Base-by-base conservation (phyloP, 2,113 vertebrate genomes). In the Corythornis vintsioides region DNA sequence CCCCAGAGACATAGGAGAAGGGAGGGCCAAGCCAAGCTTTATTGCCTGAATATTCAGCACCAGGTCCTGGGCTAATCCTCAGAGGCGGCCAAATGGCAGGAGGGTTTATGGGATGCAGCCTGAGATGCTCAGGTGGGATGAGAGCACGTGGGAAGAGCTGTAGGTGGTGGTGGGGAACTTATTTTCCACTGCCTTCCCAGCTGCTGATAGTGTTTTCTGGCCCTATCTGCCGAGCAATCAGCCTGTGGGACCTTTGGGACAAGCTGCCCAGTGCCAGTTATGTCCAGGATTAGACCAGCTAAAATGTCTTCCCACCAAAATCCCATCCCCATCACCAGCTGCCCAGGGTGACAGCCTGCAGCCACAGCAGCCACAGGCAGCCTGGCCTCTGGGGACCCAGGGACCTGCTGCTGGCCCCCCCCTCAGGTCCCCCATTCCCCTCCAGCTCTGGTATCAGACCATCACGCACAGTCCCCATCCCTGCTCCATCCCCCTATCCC, bases 201-300 rank as follows among this genome's bases (percentile, higher is more conserved):
- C 43, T 43, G 67, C 56, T 33, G 6, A 22, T 26, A 57, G 29
- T 45, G 13, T 22, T 29, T 29, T 15, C 74, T 70, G 56, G 60
- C 45, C 74, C 40, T 9, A 2, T 15, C 64, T 67, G 31, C 6
- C 0, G 1, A 63, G 63, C 31, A 15, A 6, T 3, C 0, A 0
- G 72, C 25, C 50, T 26, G 24, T 52, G 24, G 50, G 25, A 52
- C 67, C 72, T 31, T 47, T 43, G 53, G 82, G 43, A 76, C 2
- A 8, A 76, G 82, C 65, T 83, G 48, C 35, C 45, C 79, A 67
- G 42, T 10, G 16, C 24, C 52, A 38, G 55, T 70, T 31, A 42
- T 33, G 29, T 24, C 75, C 80, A 85, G 57, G 57, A 48, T 63
- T 40, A 80, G 53, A 38, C 38, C 61, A 61, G 40, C 60, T 35